These are phyloP conservation scores for Puma concolor DNA, from an alignment of 2,113 vertebrate genomes.

Conservation along the genomic window DNA sequence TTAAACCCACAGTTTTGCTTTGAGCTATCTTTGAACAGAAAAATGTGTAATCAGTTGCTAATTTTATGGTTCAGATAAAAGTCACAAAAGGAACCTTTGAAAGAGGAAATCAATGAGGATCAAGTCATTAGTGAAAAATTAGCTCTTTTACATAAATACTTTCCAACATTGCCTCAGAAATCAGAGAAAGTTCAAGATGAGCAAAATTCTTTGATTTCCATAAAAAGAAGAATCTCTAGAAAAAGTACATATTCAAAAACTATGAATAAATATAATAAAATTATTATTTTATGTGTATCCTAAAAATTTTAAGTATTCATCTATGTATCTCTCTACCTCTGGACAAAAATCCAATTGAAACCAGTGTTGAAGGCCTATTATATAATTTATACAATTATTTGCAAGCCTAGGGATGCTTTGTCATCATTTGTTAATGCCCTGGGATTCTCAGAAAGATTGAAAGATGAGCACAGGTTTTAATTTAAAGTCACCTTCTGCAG, in stretches of 20 bases:
- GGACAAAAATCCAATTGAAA: background rate
- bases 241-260: background rate
- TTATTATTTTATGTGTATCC: background rate
- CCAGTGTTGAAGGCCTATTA: background rate
- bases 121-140: background rate
- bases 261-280: background rate
- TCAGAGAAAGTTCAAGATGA: background rate
- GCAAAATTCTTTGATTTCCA: background rate
- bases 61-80: background rate
- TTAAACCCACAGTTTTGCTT: background rate
- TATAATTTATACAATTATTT: background rate
- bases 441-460: background rate
- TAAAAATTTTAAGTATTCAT: background rate
- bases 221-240: background rate
- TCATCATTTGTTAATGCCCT: background rate
- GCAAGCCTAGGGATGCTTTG: background rate
- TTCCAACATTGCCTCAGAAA: background rate
- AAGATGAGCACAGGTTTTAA: background rate
- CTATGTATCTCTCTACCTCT: background rate
- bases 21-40: background rate
- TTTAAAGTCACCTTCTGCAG: background rate
- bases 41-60: background rate
- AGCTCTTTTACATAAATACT: background rate
- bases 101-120: background rate
- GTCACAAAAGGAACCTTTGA: background rate